Base-by-base conservation (phyloP, 2,113 vertebrate species). In the Saccopteryx bilineata region DNA sequence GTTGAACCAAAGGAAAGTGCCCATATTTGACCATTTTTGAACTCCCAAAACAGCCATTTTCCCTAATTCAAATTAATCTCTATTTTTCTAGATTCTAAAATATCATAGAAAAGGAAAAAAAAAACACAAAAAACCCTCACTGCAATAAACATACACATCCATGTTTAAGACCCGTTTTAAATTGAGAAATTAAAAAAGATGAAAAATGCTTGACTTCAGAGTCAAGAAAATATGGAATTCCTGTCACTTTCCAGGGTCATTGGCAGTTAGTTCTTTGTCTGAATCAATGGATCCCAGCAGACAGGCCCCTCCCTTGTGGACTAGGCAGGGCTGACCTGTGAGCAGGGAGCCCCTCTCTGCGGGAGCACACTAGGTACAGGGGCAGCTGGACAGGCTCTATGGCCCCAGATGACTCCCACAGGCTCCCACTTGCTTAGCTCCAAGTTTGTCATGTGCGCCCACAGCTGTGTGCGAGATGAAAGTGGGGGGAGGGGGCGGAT, bases 21-120 rank as follows among this genome's bases (percentile, higher is more conserved):
- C 2, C 1, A 28, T 26, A 23, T 61, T 28, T 33, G 80, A 50
- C 48, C 23, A 31, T 39, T 71, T 74, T 50, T 83, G 28, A 71
- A 52, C 8, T n/a, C 12, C 19, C 1, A 5, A 78, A 52, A 39
- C 14, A 86, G 74, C 63, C 65, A 26, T 54, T 85, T 92, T 31
- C 63, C 56, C 71, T 15, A 50, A 74, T n/a, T 91, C 26, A 78
- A 78, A 21, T 2, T 6, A 28, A 69, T 69, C 18, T 26, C 23
- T 52, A 21, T 91, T 82, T 63, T 76, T 56, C 28, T 63, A 69
- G 65, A 31, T 74, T 54, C 54, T 76, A 69, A 93, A 85, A 76
- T 88, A 79, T 50, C 54, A 56, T 39, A 58, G 54, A 83, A 21
- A 28, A 91, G 24, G 87, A 75, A 72, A 56, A 80, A 39, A 2